Evolutionary conservation across 2,113 vertebrate species (phyloP).

Genomic region (Xiphias gladius): DNA sequence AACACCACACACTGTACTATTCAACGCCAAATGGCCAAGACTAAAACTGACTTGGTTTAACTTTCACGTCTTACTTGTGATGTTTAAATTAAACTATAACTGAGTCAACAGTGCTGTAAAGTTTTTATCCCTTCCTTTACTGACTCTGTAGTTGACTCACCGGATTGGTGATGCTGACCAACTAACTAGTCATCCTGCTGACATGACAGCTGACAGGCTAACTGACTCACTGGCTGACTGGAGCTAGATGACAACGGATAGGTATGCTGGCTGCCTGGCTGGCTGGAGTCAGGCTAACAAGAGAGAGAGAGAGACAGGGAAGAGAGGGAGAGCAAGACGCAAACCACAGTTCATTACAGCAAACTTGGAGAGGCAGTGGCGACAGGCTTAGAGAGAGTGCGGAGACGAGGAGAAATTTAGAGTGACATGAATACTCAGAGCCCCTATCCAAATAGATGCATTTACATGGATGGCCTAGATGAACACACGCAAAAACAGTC

Average conservation of each 20-base stretch:
- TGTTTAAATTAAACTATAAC: background rate
- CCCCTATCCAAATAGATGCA: constrained; percentile 71
- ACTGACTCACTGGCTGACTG: constrained; percentile 40
- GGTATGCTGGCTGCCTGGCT: constrained; percentile 41
- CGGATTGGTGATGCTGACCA: constrained; percentile 33
- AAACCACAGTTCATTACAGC: constrained; percentile 76
- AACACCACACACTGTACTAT: constrained; percentile 6
- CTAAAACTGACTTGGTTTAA: background rate
- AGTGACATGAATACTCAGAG: constrained; percentile 68
- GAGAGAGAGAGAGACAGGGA: constrained; percentile 8
- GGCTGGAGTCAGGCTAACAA: constrained; percentile 40
- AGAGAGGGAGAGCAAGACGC: constrained; percentile 43
- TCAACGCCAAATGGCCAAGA: background rate
- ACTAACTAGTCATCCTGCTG: constrained; percentile 24
- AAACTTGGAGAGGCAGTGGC: constrained; percentile 67
- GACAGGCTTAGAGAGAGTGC: constrained; percentile 71
- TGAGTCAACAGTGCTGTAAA: constrained; percentile 13
- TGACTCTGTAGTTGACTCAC: constrained; percentile 29
- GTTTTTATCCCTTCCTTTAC: background rate
- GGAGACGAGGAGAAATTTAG: constrained; percentile 65
- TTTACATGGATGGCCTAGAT: constrained; percentile 58
- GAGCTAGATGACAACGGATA: constrained; percentile 34
- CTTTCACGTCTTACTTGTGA: background rate
- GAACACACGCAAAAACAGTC: constrained; percentile 22
- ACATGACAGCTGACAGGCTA: constrained; percentile 48